phyloP scores from a whole-genome alignment of 2,888 invertebrate species.

The Tridacna crocea region DNA sequence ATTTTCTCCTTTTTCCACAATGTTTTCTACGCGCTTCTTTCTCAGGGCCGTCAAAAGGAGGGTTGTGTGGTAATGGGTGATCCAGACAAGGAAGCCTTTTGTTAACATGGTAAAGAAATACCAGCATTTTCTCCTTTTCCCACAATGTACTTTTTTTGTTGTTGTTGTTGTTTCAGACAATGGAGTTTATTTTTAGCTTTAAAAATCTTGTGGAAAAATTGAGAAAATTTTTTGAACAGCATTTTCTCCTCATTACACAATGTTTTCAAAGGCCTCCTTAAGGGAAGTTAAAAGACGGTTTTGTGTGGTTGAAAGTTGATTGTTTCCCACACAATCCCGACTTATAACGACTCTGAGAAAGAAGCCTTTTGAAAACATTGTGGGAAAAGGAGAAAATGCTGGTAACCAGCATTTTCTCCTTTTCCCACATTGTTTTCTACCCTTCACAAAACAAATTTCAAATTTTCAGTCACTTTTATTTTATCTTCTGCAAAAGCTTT shows the following conservation, averaged over 20 bases:
- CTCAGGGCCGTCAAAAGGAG: no score
- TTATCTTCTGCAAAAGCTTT: no score
- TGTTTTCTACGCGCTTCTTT: not conserved
- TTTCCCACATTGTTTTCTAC: not conserved
- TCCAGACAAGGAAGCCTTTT: not conserved
- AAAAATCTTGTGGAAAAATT: not conserved
- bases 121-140: not conserved
- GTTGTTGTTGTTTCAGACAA: no score
- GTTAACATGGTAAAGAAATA: not conserved
- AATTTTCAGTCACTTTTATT: no score
- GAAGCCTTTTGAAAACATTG: not conserved
- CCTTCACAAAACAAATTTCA: no score
- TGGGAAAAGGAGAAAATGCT: not conserved
- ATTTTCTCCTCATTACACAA: not conserved
- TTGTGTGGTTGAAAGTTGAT: not conserved
- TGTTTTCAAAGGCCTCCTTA: not conserved
- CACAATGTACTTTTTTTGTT: not conserved
- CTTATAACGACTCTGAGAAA: not conserved
- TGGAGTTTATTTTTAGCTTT: no score
- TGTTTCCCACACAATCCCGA: not conserved
- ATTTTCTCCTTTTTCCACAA: constrained; percentile 5
- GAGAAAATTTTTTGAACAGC: no score
- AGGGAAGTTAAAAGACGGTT: not conserved
- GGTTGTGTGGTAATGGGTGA: no score
- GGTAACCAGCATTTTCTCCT: not conserved